phyloP scores from a whole-genome alignment of 2,888 invertebrate species.

The Drosophila kambysellisi region DNA sequence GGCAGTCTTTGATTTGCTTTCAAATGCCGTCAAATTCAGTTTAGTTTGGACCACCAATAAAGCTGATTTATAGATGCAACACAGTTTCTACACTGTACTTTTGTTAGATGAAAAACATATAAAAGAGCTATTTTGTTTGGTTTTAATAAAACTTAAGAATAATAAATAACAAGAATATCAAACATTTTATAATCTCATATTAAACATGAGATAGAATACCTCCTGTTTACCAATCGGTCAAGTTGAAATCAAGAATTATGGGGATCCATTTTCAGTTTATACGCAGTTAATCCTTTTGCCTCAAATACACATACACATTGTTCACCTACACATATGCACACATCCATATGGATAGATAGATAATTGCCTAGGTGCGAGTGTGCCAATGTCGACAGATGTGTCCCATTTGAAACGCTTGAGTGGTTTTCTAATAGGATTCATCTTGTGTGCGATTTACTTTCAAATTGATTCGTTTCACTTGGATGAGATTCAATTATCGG shows the following conservation, averaged over 20 bases:
- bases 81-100: neutral
- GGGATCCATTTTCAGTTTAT: conserved; percentile 50
- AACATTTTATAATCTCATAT: neutral
- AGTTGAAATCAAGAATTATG: neutral
- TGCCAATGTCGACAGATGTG: conserved; percentile 15
- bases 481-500: conserved; percentile 74
- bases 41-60: conserved; percentile 59
- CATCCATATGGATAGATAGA: conserved; percentile 2
- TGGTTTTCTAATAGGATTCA: conserved; percentile 64
- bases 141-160: neutral
- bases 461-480: conserved; percentile 81
- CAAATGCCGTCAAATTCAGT: conserved; percentile 52
- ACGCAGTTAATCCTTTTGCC: conserved; percentile 58
- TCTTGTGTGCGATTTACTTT: conserved; percentile 38
- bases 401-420: conserved; percentile 75
- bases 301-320: conserved; percentile 1
- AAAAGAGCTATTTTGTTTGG: neutral
- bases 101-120: neutral
- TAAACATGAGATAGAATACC: neutral
- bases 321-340: neutral
- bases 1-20: conserved; percentile 48
- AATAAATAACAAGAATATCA: neutral
- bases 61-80: neutral
- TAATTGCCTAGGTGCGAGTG: conserved; percentile 23
- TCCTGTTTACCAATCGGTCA: neutral